Conservation (phyloP, 2,888 invertebrate species). For the Drosophila pseudotalamancana region DNA sequence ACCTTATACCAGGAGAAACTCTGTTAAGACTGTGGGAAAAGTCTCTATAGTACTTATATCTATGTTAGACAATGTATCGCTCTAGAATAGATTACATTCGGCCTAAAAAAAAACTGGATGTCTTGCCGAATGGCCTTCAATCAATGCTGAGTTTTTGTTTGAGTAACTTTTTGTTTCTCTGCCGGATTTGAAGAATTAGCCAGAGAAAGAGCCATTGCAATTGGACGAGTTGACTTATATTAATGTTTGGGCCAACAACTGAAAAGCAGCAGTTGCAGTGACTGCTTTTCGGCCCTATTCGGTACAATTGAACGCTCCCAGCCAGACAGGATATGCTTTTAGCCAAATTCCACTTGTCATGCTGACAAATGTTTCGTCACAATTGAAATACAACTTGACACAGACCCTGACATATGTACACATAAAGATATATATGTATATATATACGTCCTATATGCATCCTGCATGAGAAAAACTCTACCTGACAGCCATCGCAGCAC, state of each 20-base stretch:
- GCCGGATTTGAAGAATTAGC: background rate
- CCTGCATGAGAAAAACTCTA: conserved; percentile 1
- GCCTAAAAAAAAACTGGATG: background rate
- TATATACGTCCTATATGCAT: background rate
- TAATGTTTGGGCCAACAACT: conserved; percentile 50
- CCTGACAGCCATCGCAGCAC: conserved; percentile 24
- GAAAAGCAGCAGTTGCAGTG: conserved; percentile 1
- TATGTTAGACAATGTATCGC: too few relatives aligned
- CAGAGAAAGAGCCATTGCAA: background rate
- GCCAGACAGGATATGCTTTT: conserved; percentile 71
- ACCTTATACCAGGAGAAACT: too few relatives aligned
- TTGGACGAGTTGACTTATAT: conserved; percentile 57
- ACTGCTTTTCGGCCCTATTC: conserved; percentile 14
- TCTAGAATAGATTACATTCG: too few relatives aligned
- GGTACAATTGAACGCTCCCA: conserved; percentile 3
- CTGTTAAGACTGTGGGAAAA: too few relatives aligned
- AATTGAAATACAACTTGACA: conserved; percentile 46
- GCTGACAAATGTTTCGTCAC: conserved; percentile 23
- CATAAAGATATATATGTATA: background rate
- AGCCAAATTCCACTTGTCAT: conserved; percentile 72
- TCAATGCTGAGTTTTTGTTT: background rate
- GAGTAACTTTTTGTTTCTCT: background rate
- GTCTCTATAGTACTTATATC: too few relatives aligned
- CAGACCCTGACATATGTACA: conserved; percentile 4
- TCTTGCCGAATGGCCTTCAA: background rate